Evolutionary conservation across 1,140 invertebrate genomes (phyloP).

Genomic region (Steinernema feltiae): DNA sequence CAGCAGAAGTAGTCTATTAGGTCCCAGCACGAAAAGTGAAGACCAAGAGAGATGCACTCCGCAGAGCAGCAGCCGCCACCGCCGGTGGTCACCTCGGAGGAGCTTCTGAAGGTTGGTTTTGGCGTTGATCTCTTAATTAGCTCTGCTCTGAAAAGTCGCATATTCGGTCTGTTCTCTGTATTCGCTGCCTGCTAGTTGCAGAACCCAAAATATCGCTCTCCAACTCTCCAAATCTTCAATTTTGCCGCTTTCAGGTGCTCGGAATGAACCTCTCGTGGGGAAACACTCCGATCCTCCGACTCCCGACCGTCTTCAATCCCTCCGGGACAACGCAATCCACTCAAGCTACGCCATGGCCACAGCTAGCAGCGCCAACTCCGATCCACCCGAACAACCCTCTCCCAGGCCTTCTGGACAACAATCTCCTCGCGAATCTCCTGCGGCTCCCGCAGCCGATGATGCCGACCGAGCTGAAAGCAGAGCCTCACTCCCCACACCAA

Average conservation of each 20-base stretch:
- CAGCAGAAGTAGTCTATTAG: background rate
- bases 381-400: conserved; percentile 4
- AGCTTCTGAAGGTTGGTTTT: background rate
- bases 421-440: background rate
- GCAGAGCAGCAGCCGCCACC: background rate
- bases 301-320: background rate
- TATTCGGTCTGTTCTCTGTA: too few relatives aligned
- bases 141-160: too few relatives aligned
- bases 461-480: background rate
- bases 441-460: background rate
- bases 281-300: background rate
- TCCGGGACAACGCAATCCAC: background rate
- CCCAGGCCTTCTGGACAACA: background rate
- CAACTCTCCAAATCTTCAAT: too few relatives aligned
- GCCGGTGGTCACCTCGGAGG: background rate
- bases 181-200: too few relatives aligned
- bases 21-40: background rate
- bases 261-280: background rate
- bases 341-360: background rate
- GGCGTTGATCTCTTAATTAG: background rate
- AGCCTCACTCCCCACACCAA: background rate
- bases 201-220: too few relatives aligned
- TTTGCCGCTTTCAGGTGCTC: too few relatives aligned
- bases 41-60: too few relatives aligned
- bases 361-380: background rate